Base-by-base conservation (phyloP, 2,113 vertebrate genomes). In the Lophius piscatorius region DNA sequence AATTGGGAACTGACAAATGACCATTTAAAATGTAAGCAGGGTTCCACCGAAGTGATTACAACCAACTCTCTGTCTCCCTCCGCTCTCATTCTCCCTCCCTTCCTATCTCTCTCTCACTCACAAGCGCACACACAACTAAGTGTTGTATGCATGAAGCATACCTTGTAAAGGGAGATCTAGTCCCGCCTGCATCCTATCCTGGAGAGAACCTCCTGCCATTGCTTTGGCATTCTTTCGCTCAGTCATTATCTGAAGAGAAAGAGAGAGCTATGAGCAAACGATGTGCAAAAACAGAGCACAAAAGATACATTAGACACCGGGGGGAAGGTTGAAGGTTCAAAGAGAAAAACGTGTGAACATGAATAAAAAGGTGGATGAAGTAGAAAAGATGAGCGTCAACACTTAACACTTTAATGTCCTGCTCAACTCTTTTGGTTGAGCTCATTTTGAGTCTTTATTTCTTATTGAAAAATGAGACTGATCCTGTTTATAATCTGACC, bases 171-270 rank as follows among this genome's bases (percentile, higher is more conserved):
- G 97, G 44, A 98, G 93, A 21, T 97, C 95, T 0, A 96, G 91
- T 66, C 91, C 95, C 38, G 90, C 91, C 63, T 95, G 91, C 69
- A 88, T 87, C 68, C 90, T 82, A 74, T 91, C 88, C 34, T 92
- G 96, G 48, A 94, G 85, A 1, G 95, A 94, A 54, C 92, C 92
- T 79, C 95, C 94, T 80, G 95, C 95, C 91, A 96, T 88, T 41
- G 96, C 95, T 94, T 97, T 98, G 88, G 96, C 96, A 86, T 93
- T 95, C 92, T 96, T 99, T 86, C 97, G 86, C 80, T 98, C 96
- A 0, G 97, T 94, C 97, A 99, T 99, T 90, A 99, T 98, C 97
- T 99, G 13, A n/a, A 24, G 55, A 47, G 28, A 45, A 31, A 42
- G 29, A 41, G 8, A 40, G 31, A 28, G 22, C 11, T 24, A 50